Evolutionary conservation across 2,797 vertebrate genomes (phyloP), one percentile per base, ranked within the genome.

Genomic region (Enteromius trimaculatus): DNA sequence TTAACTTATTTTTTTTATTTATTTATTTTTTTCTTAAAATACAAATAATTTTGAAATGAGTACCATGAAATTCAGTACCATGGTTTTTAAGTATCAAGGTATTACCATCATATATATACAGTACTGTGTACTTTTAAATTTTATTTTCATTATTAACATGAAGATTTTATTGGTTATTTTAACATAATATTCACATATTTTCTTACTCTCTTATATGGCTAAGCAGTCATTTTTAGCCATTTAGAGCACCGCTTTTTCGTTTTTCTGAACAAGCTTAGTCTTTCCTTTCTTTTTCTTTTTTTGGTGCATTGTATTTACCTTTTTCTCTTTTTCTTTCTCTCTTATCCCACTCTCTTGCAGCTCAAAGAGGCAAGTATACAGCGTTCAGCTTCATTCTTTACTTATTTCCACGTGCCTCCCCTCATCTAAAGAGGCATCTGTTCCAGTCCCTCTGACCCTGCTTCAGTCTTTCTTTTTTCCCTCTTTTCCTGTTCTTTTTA

Each of bases 281-380:
- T 79, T 79, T 21, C 51, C 14, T 16, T 79, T 37, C 2, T 17
- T 60, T 6, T 80, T 68, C 53, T 70, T 23, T 16, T 42, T 69
- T 69, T 70, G 37, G 14, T 47, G 53, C 72, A 21, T 79, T 78
- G 62, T 3, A 29, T 79, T 83, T 42, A 78, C 37, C 62, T 14
- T 47, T 69, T 64, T 75, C 64, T 84, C 42, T 81, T 17, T 79
- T 79, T 84, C 49, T 82, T 60, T 72, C 31, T 77, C 19, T 53
- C 29, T 47, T 21, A 42, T 37, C 69, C 37, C n/a, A 17, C 69
- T 76, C 14, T 74, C 31, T 77, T 37, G 13, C 81, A 71, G 83
- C 47, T 39, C 26, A 71, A 75, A 65, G 81, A 86, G 80, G 85
- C 85, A 87, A 85, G 70, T 76, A 82, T 84, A 29, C 58, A 37